Evolutionary conservation across 2,113 vertebrate species (phyloP), one percentile per base, ranked within the genome.

Genomic region (Vulpes vulpes): DNA sequence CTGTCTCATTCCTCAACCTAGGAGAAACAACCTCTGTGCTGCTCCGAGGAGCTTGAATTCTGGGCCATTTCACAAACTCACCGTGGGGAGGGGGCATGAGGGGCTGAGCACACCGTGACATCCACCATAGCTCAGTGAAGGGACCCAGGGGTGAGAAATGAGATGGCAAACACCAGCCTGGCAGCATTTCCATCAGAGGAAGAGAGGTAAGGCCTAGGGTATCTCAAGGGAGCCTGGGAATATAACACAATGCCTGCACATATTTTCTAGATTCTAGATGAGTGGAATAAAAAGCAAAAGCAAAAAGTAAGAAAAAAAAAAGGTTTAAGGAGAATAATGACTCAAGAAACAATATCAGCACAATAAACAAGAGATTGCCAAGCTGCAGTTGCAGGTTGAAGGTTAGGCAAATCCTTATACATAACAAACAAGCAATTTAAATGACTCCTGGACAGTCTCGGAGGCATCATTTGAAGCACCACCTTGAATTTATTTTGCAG

Each of bases 361-460:
- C 49, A 62, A 93, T 96, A 97, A 96, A 89, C 60, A 96, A 78
- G 90, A 95, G 94, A 89, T 80, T 62, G 19, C 82, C 27, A 76
- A 73, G 59, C 90, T 89, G 35, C 12, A 43, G 25, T 86, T 74
- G 89, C 87, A 96, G 94, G 94, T 92, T 96, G 95, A 86, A 97
- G 97, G 96, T 96, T 94, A 97, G 96, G 65, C 89, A 97, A 97
- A 98, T 94, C 83, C 95, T 94, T 64, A 97, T 32, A 97, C 94
- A 95, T 90, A 96, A 96, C 82, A 96, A 97, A 94, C 92, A 95
- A 97, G 95, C 87, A 87, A 97, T 96, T 97, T 97, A 96, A 97
- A 97, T 95, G 95, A 89, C 90, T 97, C 78, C 30, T 89, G 73
- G 94, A 86, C 82, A 86, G 87, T 93, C 95, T 97, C 94, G 0